Conservation (phyloP, 2,113 vertebrate species). For the Acinonyx jubatus region DNA sequence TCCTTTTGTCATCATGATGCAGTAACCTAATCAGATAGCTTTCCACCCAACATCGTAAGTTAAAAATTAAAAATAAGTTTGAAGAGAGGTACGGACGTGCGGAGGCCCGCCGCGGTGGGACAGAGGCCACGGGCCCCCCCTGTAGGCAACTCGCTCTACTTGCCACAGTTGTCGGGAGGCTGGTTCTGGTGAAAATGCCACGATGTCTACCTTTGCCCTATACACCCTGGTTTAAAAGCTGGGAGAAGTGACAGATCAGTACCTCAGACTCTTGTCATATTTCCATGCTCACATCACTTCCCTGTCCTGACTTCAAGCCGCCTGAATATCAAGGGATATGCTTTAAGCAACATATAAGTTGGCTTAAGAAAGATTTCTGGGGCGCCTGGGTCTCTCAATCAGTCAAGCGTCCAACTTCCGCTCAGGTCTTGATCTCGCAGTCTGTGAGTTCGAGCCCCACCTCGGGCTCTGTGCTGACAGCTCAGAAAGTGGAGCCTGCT, state of each 20-base stretch:
- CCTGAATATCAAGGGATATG: not conserved
- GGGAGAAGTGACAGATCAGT: not conserved
- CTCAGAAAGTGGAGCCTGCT: too few species aligned
- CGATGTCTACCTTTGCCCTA: not conserved
- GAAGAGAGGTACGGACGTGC: not conserved
- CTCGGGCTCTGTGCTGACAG: too few species aligned
- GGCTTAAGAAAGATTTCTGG: not conserved
- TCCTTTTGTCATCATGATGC: not conserved
- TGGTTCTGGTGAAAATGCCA: not conserved
- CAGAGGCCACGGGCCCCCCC: rapidly evolving
- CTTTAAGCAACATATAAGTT: not conserved
- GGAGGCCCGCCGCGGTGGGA: not conserved
- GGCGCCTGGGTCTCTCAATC: too few species aligned
- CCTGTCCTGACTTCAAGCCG: not conserved
- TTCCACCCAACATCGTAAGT: not conserved
- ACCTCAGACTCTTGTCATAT: not conserved
- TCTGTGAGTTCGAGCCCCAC: too few species aligned
- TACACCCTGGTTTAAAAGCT: not conserved
- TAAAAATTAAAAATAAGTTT: not conserved
- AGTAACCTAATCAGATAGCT: not conserved
- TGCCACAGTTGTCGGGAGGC: not conserved
- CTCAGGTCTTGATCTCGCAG: too few species aligned
- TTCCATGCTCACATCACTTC: not conserved
- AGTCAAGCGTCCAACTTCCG: too few species aligned
- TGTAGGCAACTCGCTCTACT: not conserved